Percentiles rank a stretch among this genome's conserved stretches.
Conservation (phyloP, 2,113 vertebrate species). For the Oxyruncus cristatus region DNA sequence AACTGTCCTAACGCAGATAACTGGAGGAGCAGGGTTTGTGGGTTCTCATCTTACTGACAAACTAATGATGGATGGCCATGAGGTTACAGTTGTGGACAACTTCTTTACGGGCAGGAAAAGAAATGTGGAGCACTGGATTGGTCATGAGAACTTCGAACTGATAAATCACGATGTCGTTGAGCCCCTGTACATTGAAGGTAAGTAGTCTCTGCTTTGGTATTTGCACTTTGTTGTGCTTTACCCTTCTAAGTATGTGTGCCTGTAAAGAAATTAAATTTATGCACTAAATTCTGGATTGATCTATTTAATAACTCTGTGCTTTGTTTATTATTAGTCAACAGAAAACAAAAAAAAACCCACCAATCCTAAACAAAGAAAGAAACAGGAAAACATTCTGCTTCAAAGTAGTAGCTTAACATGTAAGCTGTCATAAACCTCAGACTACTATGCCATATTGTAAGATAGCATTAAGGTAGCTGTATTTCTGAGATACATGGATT, state of each 20-base stretch:
- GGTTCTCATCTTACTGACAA: constrained; percentile 98
- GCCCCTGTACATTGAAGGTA: constrained; percentile 97
- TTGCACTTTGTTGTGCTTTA: not conserved
- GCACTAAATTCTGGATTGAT: not conserved
- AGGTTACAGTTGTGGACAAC: constrained; percentile 99
- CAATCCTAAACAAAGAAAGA: not conserved
- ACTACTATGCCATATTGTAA: not conserved
- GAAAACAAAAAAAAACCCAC: not conserved
- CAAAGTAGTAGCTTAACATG: not conserved
- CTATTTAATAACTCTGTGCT: not conserved
- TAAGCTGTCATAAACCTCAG: not conserved
- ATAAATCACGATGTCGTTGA: constrained; percentile 99
- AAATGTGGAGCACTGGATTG: constrained; percentile 99
- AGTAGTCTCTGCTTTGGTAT: constrained; percentile 32
- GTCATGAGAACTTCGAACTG: constrained; percentile 98
- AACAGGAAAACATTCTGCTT: not conserved
- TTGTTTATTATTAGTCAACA: not conserved
- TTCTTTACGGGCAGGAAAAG: constrained; percentile 98
- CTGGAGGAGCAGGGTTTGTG: constrained; percentile 96
- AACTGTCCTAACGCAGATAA: constrained; percentile 83
- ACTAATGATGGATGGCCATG: constrained; percentile 99
- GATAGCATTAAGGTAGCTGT: not conserved
- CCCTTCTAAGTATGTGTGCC: not conserved
- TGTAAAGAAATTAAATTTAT: not conserved
- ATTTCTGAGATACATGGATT: not conserved